Evolutionary conservation across 30 jellyfish, hydroid and myxozoan genomes (phyloP).

Genomic region (Cassiopea andromeda): DNA sequence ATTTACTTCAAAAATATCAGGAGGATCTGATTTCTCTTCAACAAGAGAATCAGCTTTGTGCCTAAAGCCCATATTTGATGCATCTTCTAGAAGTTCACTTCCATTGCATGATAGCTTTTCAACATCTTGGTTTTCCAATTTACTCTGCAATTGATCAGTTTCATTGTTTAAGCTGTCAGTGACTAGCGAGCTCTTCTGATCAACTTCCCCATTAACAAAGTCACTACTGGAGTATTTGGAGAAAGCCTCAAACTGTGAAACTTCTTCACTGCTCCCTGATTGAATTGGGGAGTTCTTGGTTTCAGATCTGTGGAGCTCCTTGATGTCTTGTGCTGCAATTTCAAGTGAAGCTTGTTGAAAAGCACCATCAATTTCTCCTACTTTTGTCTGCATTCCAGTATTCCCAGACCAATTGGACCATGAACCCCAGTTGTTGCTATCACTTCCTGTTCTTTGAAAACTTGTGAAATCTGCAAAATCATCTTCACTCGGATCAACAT

Average conservation of each 20-base stretch:
- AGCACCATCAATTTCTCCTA: background rate
- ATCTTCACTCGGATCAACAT: conserved; percentile 33
- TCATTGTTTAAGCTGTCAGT: background rate
- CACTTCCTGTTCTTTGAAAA: conserved; percentile 22
- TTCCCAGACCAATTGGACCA: conserved; percentile 18
- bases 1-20: background rate
- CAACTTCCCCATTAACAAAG: background rate
- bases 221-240: background rate
- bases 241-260: background rate
- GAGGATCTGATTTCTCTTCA: background rate
- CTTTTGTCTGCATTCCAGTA: conserved; percentile 1
- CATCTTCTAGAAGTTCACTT: background rate
- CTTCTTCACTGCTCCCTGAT: background rate
- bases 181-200: background rate
- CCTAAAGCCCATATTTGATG: background rate
- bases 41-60: background rate
- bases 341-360: background rate
- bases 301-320: background rate
- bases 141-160: background rate
- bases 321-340: background rate
- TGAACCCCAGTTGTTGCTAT: conserved; percentile 35
- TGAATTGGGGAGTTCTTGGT: background rate
- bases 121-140: background rate
- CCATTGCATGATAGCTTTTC: no score
- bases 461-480: conserved; percentile 44